Conservation (phyloP, 2,113 vertebrate genomes). For the Bos indicus region DNA sequence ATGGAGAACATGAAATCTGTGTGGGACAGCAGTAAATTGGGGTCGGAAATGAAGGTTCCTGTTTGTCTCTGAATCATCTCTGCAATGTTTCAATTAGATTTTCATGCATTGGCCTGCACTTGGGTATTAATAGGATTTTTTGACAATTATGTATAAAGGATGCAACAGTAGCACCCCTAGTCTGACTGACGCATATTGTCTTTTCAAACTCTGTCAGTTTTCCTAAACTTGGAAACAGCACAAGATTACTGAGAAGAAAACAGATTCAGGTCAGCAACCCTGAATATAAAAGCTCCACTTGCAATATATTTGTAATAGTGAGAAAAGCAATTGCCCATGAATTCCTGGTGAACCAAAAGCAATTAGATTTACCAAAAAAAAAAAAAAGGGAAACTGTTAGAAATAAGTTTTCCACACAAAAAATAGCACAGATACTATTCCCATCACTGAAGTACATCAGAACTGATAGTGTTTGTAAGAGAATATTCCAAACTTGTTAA, state of each 20-base stretch:
- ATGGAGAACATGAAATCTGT: constrained; percentile 53
- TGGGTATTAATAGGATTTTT: constrained; percentile 21
- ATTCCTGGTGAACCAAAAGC: constrained; percentile 78
- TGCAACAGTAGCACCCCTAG: constrained; percentile 19
- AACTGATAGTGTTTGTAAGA: constrained; percentile 45
- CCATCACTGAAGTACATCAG: constrained; percentile 57
- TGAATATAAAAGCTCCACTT: constrained; percentile 74
- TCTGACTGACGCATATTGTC: constrained; percentile 62
- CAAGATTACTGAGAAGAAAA: constrained; percentile 69
- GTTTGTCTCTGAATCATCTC: background rate
- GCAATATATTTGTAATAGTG: constrained; percentile 62
- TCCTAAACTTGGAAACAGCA: constrained; percentile 65
- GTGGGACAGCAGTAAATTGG: constrained; percentile 3
- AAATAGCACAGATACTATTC: constrained; percentile 51
- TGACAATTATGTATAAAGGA: constrained; percentile 7
- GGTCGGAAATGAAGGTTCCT: constrained; percentile 4
- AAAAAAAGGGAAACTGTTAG: constrained; percentile 57
- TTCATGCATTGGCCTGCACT: background rate
- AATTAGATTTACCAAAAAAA: constrained; percentile 81
- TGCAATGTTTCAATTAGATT: background rate
- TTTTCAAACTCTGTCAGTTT: constrained; percentile 68
- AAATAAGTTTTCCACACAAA: constrained; percentile 73
- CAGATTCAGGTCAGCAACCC: constrained; percentile 81
- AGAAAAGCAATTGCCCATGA: constrained; percentile 80
- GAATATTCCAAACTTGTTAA: constrained; percentile 64